Evolutionary conservation across 1,140 invertebrate genomes (phyloP).

Genomic region (Lucilia sericata): DNA sequence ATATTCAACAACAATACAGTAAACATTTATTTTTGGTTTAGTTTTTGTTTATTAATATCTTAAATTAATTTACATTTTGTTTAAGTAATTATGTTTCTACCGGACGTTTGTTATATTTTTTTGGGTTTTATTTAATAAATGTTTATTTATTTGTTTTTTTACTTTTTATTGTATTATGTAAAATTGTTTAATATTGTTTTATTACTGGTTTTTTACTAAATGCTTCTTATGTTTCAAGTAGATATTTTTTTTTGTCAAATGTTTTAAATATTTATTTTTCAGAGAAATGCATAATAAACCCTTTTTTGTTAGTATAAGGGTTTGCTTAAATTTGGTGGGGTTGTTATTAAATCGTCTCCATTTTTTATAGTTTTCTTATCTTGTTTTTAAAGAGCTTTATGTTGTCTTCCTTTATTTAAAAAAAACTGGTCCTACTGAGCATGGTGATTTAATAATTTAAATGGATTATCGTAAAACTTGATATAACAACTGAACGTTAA

Average conservation of each 20-base stretch:
- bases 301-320: not conserved
- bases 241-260: not conserved
- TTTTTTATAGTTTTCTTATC: not conserved
- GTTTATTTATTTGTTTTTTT: not conserved
- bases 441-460: too few relatives aligned
- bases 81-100: not conserved
- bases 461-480: too few relatives aligned
- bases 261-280: not conserved
- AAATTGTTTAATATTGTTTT: not conserved
- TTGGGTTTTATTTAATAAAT: not conserved
- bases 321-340: not conserved
- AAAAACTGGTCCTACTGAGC: too few relatives aligned
- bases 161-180: not conserved
- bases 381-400: not conserved
- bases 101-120: not conserved
- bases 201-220: slow-evolving; percentile 29
- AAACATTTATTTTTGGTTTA: slow-evolving; percentile 17
- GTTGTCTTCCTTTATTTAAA: too few relatives aligned
- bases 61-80: slow-evolving; percentile 12
- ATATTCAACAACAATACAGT: slow-evolving; percentile 20
- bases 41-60: not conserved
- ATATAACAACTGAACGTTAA: too few relatives aligned
- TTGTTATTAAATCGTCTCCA: slow-evolving; percentile 1
- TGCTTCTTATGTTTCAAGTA: slow-evolving; percentile 33
- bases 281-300: slow-evolving; percentile 39